phyloP scores from a whole-genome alignment of 2,888 invertebrate species.

The Portevinia maculata region DNA sequence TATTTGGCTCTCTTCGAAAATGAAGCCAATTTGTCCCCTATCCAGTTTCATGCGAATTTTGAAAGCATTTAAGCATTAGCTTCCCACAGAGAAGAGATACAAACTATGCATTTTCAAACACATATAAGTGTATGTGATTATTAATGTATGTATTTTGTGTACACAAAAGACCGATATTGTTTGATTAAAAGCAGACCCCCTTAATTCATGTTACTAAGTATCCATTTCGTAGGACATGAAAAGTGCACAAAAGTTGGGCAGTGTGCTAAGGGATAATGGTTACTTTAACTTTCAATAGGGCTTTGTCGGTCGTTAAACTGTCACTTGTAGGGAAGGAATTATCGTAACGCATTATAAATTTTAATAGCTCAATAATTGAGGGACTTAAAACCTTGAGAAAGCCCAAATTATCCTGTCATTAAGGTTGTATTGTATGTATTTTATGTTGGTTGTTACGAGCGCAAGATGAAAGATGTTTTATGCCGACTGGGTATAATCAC shows the following conservation, averaged over 20 bases:
- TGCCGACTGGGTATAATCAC: conserved; percentile 3
- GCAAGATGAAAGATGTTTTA: conserved; percentile 6
- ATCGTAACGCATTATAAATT: conserved; percentile 52
- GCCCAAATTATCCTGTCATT: conserved; percentile 49
- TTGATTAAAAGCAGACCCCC: conserved; percentile 23
- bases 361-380: conserved; percentile 49
- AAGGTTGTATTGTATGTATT: conserved; percentile 30
- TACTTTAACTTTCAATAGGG: conserved; percentile 34
- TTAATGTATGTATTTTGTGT: conserved; percentile 4
- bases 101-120: conserved; percentile 33
- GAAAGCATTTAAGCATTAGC: conserved; percentile 20
- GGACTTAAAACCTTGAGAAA: conserved; percentile 24
- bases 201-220: conserved; percentile 47
- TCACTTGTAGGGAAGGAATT: conserved; percentile 42
- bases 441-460: conserved; percentile 18
- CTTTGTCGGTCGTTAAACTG: conserved; percentile 49
- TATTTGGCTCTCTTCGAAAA: conserved; percentile 30
- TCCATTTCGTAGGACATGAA: conserved; percentile 47
- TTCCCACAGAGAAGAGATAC: neutral
- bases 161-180: conserved; percentile 18
- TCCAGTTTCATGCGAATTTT: conserved; percentile 17
- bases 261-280: conserved; percentile 10
- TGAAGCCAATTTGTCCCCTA: conserved; percentile 49
- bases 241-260: conserved; percentile 18
- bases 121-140: conserved; percentile 14